Conservation (phyloP, 2,797 vertebrate genomes). For the Selene dorsalis region DNA sequence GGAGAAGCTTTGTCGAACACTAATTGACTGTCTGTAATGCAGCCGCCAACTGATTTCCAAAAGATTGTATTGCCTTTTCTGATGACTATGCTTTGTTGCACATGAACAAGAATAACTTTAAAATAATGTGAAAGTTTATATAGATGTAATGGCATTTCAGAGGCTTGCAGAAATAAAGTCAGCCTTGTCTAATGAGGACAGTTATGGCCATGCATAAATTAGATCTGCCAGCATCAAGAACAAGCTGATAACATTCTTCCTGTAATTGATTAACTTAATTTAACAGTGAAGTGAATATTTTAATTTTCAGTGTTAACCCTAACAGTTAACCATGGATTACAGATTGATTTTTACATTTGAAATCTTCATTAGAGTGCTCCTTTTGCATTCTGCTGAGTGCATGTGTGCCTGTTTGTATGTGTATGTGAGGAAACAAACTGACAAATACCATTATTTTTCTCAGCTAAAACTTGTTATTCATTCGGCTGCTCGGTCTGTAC, state of each 20-base stretch:
- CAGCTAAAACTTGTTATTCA: background rate
- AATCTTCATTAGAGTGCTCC: background rate
- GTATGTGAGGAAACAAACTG: conserved; percentile 5
- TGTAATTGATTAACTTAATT: background rate
- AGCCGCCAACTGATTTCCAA: conserved; percentile 50
- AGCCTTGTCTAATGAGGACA: background rate
- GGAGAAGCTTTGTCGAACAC: conserved; percentile 52
- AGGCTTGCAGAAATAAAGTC: conserved; percentile 1
- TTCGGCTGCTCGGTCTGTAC: background rate
- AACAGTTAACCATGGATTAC: background rate
- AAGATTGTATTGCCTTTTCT: conserved; percentile 60
- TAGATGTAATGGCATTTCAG: conserved; percentile 63
- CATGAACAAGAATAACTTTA: conserved; percentile 47
- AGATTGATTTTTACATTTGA: background rate
- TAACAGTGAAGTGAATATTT: background rate
- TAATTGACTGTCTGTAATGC: conserved; percentile 59
- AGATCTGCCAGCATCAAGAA: background rate
- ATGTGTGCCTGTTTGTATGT: background rate
- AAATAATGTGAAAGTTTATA: conserved; percentile 31
- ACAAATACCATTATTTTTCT: background rate
- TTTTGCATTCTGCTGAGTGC: background rate
- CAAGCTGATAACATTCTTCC: background rate
- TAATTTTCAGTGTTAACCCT: background rate
- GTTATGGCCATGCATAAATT: background rate
- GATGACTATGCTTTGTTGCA: conserved; percentile 48